Conservation (phyloP, 2,888 invertebrate genomes). For the Altica lythri region DNA sequence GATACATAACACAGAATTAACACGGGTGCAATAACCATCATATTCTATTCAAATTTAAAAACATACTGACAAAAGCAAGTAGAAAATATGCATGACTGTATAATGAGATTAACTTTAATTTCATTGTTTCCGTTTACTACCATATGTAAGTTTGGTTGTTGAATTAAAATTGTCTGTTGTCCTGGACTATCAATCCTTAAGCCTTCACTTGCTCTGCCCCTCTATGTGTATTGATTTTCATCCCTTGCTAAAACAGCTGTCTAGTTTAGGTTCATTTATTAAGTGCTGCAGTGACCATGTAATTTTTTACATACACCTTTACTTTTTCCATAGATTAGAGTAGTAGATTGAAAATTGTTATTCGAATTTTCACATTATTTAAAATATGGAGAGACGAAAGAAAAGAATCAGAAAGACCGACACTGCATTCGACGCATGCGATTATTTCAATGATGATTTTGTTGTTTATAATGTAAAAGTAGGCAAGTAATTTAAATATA, state of each 20-base stretch:
- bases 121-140: too few relatives aligned
- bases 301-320: constrained; percentile 1
- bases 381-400: constrained; percentile 35
- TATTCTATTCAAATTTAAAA: too few relatives aligned
- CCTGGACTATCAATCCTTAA: constrained; percentile 18
- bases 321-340: too few relatives aligned
- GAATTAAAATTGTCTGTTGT: too few relatives aligned
- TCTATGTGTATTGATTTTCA: constrained; percentile 21
- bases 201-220: constrained; percentile 8
- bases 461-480: constrained; percentile 60
- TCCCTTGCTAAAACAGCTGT: constrained; percentile 21
- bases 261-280: not conserved
- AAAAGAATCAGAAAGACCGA: constrained; percentile 56
- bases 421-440: constrained; percentile 70
- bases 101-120: too few relatives aligned
- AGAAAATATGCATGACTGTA: too few relatives aligned
- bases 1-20: too few relatives aligned
- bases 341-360: too few relatives aligned
- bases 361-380: too few relatives aligned
- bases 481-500: constrained; percentile 61
- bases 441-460: constrained; percentile 74
- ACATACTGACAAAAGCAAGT: too few relatives aligned
- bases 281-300: constrained; percentile 20
- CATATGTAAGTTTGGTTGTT: too few relatives aligned
- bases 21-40: too few relatives aligned